These are phyloP conservation scores for Branchipolynoe longqiensis DNA, from an alignment of 2,888 invertebrate genomes.

Conservation along the genomic window DNA sequence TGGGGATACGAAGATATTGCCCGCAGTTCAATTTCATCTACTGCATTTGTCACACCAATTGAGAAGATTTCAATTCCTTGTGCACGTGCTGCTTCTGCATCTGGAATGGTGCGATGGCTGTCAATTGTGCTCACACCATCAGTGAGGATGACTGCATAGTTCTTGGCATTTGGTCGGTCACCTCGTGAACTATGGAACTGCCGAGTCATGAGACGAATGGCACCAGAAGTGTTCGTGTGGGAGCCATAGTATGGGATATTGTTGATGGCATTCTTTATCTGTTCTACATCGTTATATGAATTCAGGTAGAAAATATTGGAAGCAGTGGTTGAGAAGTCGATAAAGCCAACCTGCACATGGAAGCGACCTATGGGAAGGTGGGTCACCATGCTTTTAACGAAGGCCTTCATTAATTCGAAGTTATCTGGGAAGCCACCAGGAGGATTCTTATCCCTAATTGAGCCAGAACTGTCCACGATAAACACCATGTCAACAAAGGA, in stretches of 20 bases:
- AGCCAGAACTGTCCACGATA: constrained; percentile 50
- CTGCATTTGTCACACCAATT: constrained; percentile 32
- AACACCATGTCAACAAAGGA: constrained; percentile 29
- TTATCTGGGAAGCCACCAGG: constrained; percentile 44
- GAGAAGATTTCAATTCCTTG: constrained; percentile 23
- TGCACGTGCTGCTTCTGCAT: neutral
- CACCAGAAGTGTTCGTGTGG: constrained; percentile 52
- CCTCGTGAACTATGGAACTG: constrained; percentile 49
- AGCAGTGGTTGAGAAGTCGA: constrained; percentile 16
- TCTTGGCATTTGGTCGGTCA: constrained; percentile 26
- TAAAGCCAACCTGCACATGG: constrained; percentile 37
- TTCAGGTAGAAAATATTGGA: constrained; percentile 41
- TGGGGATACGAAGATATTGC: constrained; percentile 13
- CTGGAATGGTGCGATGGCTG: constrained; percentile 13
- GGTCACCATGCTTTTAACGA: constrained; percentile 8
- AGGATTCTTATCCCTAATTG: constrained; percentile 39
- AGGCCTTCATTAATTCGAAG: constrained; percentile 48
- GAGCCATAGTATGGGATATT: constrained; percentile 23
- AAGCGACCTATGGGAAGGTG: constrained; percentile 16
- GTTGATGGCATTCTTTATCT: constrained; percentile 20
- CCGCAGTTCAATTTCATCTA: constrained; percentile 29
- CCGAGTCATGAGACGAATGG: neutral
- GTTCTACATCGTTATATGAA: neutral
- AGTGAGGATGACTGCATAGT: constrained; percentile 43
- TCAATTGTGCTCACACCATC: constrained; percentile 53